A percentile compares a stretch with the other conserved stretches of the same genome.
Evolutionary conservation across 2,113 vertebrate species (phyloP).

Genomic region (Eptesicus fuscus): DNA sequence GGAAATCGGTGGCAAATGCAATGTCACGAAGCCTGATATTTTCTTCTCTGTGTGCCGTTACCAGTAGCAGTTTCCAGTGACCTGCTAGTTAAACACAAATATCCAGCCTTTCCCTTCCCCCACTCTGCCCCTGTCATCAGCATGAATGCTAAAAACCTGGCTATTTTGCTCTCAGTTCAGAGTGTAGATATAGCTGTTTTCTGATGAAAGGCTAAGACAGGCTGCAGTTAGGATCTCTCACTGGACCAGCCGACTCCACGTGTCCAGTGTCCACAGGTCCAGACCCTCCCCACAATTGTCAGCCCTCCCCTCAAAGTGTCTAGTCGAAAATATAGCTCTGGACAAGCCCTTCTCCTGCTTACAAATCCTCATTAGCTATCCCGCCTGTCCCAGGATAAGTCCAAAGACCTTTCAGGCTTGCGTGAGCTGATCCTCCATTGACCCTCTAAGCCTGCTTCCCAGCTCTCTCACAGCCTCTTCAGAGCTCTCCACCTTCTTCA

Average conservation of each 20-base stretch:
- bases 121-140: background rate
- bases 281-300: background rate
- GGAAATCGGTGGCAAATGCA: background rate
- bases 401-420: background rate
- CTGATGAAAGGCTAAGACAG: background rate
- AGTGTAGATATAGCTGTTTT: background rate
- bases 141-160: background rate
- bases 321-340: background rate
- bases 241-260: background rate
- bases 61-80: background rate
- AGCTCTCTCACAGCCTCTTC: background rate
- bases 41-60: background rate
- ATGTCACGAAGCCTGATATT: background rate
- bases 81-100: background rate
- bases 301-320: background rate
- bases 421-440: background rate
- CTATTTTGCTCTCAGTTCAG: background rate
- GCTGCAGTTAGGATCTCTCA: background rate
- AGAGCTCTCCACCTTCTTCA: background rate
- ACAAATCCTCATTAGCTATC: background rate
- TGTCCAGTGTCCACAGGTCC: background rate
- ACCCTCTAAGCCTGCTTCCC: background rate
- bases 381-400: background rate
- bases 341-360: background rate
- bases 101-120: background rate